A percentile compares a stretch with the other conserved stretches of the same genome.
phyloP scores from a whole-genome alignment of 2,113 vertebrate genomes.

The Corvus hawaiiensis region DNA sequence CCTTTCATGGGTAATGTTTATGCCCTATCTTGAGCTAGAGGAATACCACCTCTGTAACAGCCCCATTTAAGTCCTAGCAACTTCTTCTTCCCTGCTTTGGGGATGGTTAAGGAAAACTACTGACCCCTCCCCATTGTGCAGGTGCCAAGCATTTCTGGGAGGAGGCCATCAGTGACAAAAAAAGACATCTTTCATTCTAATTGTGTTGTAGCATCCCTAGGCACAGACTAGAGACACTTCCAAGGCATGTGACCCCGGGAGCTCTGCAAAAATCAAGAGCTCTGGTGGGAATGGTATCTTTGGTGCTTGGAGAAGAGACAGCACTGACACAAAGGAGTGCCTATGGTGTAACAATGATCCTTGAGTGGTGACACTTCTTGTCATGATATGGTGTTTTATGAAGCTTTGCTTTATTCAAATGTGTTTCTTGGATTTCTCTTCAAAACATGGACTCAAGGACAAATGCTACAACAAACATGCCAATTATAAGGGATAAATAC shows the following conservation, averaged over 20 bases:
- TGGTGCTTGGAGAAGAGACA: background rate
- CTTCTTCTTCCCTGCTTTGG: background rate
- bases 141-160: background rate
- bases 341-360: background rate
- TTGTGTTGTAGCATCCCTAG: background rate
- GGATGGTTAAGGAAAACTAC: background rate
- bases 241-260: background rate
- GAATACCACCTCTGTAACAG: background rate
- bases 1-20: background rate
- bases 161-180: background rate
- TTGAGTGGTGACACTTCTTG: background rate
- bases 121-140: background rate
- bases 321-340: background rate
- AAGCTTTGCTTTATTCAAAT: background rate
- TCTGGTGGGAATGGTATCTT: background rate
- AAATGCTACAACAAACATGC: background rate
- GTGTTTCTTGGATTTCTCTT: background rate
- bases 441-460: background rate
- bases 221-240: background rate
- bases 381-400: background rate
- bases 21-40: background rate
- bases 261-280: background rate
- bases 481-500: background rate
- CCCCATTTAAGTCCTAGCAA: background rate
- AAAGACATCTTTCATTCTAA: background rate